Percentiles rank a stretch among this genome's conserved stretches.
These are phyloP conservation scores for Dipodomys stephensi DNA, from an alignment of 2,113 vertebrate species.

Conservation along the genomic window DNA sequence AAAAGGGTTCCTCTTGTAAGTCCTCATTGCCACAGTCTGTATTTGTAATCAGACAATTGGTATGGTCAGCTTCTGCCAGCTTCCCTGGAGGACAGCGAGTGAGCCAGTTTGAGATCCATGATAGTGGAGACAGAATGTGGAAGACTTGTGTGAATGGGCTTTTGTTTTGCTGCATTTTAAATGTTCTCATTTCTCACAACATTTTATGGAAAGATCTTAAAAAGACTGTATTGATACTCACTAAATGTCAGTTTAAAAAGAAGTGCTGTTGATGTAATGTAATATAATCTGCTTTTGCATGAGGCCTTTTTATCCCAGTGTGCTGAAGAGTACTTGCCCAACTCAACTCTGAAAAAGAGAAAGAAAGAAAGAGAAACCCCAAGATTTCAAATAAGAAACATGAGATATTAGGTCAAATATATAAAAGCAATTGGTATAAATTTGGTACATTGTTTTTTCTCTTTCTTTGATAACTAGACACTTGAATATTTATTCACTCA, in stretches of 20 bases:
- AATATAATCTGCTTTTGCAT: constrained; percentile 67
- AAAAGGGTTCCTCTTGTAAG: constrained; percentile 54
- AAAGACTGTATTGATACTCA: constrained; percentile 80
- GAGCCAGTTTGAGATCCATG: constrained; percentile 48
- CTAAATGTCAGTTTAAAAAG: constrained; percentile 78
- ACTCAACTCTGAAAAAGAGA: not conserved
- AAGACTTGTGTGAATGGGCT: constrained; percentile 71
- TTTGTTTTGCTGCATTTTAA: constrained; percentile 77
- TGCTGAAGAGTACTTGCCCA: constrained; percentile 46
- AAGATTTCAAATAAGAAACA: not conserved
- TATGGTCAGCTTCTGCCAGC: constrained; percentile 73
- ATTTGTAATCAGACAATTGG: constrained; percentile 80
- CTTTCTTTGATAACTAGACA: not conserved
- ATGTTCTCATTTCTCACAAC: constrained; percentile 78
- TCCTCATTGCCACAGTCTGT: constrained; percentile 47
- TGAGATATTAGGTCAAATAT: constrained; percentile 16
- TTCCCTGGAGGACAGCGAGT: constrained; percentile 32
- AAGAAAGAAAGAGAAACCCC: not conserved
- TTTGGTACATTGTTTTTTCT: not conserved
- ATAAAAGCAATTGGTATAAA: not conserved
- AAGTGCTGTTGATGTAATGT: constrained; percentile 66
- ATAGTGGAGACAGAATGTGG: constrained; percentile 67
- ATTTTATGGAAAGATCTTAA: constrained; percentile 80
- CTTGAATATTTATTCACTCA: not conserved
- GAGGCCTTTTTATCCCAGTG: constrained; percentile 42